These are phyloP conservation scores for Ramphastos sulfuratus DNA, from an alignment of 2,113 vertebrate genomes.

Conservation along the genomic window DNA sequence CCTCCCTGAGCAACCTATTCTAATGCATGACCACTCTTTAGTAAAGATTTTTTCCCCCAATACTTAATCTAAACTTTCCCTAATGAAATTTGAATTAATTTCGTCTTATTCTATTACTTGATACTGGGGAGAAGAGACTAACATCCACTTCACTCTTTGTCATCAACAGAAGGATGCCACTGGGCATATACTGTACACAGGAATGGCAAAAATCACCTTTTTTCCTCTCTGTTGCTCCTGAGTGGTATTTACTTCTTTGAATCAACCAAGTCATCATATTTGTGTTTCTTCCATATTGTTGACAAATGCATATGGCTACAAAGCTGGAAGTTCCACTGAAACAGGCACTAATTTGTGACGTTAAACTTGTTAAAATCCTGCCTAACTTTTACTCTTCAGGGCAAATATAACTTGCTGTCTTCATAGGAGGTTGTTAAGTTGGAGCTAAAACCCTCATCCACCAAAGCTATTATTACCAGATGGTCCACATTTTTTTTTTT, in stretches of 20 bases:
- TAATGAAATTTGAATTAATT: no score
- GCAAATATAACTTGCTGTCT: background rate
- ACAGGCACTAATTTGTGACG: background rate
- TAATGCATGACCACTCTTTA: no score
- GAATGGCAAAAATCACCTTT: background rate
- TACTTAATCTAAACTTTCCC: no score
- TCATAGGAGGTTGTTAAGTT: background rate
- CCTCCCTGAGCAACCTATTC: no score
- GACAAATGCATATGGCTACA: background rate
- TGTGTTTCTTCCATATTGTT: background rate
- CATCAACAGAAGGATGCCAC: background rate
- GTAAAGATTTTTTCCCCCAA: no score
- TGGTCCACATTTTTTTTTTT: background rate
- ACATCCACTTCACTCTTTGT: background rate
- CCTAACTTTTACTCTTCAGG: background rate
- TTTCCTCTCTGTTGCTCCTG: fast-evolving
- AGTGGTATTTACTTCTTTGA: background rate
- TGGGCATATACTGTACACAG: background rate
- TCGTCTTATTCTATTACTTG: no score
- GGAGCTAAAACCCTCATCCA: background rate
- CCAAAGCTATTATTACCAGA: background rate
- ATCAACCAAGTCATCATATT: background rate
- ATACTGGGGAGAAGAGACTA: no score
- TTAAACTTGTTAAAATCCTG: background rate
- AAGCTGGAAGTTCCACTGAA: background rate